These are phyloP conservation scores for Apostichopus japonicus DNA, from an alignment of 35 echinoderm and acorn worm species.

Conservation along the genomic window DNA sequence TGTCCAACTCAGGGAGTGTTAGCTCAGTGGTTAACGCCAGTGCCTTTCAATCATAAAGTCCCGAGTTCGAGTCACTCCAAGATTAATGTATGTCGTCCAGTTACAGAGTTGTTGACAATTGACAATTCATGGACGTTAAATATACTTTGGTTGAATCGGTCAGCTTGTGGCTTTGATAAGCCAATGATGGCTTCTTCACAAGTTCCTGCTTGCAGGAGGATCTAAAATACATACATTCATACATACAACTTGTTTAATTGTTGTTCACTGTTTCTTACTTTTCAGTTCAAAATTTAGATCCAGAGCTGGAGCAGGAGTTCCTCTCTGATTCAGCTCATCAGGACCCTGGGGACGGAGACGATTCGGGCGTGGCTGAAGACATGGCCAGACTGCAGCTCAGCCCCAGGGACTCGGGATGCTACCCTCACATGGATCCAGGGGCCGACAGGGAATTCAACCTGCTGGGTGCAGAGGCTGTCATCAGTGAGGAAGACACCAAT, in stretches of 20 bases:
- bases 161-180: too few relatives aligned
- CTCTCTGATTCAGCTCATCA: slow-evolving; percentile 4
- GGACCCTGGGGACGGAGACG: slow-evolving; percentile 4
- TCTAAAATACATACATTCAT: too few relatives aligned
- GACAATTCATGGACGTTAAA: too few relatives aligned
- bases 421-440: slow-evolving; percentile 44
- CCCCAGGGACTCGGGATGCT: slow-evolving; percentile 57
- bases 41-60: too few relatives aligned
- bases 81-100: too few relatives aligned
- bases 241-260: background rate
- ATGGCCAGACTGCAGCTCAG: slow-evolving; percentile 39
- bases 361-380: slow-evolving; percentile 50
- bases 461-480: slow-evolving; percentile 29
- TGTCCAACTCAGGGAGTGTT: too few relatives aligned
- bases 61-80: too few relatives aligned
- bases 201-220: too few relatives aligned
- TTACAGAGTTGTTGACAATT: too few relatives aligned
- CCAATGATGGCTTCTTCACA: too few relatives aligned
- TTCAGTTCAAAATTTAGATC: slow-evolving; percentile 52
- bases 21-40: too few relatives aligned
- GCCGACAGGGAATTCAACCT: slow-evolving; percentile 25
- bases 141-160: too few relatives aligned
- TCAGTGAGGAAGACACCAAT: background rate
- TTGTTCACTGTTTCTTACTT: slow-evolving; percentile 10
- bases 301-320: slow-evolving; percentile 55